Evolutionary conservation across 2,797 vertebrate species (phyloP).

Genomic region (Myotis myotis): DNA sequence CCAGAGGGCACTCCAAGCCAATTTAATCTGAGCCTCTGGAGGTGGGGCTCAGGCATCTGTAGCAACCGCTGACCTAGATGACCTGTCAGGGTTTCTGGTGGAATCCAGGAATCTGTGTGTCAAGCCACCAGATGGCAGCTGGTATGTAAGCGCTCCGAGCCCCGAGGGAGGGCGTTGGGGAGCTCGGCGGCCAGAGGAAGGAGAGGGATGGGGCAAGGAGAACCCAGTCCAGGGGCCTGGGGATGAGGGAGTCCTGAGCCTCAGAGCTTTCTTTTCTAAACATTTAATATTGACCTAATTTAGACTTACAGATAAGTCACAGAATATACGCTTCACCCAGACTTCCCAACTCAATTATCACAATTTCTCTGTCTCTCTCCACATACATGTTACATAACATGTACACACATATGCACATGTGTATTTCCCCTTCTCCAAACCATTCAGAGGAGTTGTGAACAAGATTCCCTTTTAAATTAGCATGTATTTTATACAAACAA

Average conservation of each 20-base stretch:
- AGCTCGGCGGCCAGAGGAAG: not conserved
- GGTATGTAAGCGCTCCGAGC: not conserved
- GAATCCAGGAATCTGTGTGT: not conserved
- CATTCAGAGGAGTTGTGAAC: not conserved
- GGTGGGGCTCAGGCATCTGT: not conserved
- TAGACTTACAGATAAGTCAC: not conserved
- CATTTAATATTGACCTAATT: not conserved
- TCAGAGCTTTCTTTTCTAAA: not conserved
- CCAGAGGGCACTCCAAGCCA: not conserved
- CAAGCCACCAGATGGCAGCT: not conserved
- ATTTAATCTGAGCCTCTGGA: not conserved
- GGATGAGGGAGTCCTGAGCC: not conserved
- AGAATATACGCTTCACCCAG: not conserved
- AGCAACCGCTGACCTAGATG: not conserved
- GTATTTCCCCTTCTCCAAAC: not conserved
- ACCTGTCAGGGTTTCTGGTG: not conserved
- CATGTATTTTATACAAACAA: not conserved
- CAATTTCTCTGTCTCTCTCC: not conserved
- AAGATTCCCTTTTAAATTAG: not conserved
- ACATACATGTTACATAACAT: not conserved
- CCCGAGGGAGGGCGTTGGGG: not conserved
- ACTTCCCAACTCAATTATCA: not conserved
- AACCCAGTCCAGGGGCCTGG: not conserved
- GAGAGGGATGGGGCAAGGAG: not conserved
- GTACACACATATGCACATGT: not conserved